These are phyloP conservation scores for Spheniscus mendiculus DNA, from an alignment of 2,113 vertebrate species.

Conservation along the genomic window DNA sequence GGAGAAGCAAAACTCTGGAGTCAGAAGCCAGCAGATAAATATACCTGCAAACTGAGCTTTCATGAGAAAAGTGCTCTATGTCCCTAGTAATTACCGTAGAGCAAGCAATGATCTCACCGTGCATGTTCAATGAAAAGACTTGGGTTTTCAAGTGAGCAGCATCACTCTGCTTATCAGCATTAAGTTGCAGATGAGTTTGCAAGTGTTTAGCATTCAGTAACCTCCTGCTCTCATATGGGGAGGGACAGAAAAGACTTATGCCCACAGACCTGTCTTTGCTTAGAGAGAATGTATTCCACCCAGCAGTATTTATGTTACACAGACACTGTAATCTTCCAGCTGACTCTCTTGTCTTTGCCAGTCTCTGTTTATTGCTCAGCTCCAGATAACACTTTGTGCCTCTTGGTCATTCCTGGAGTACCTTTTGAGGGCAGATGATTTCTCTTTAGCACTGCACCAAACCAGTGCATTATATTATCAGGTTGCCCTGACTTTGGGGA, in stretches of 20 bases:
- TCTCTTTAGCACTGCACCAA: background rate
- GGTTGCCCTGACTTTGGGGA: background rate
- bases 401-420: background rate
- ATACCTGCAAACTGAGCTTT: background rate
- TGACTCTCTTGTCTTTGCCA: background rate
- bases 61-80: background rate
- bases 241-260: background rate
- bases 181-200: background rate
- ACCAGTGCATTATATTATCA: background rate
- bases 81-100: background rate
- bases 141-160: background rate
- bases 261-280: background rate
- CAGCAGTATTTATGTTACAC: background rate
- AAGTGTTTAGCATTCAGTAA: background rate
- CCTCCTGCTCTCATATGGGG: background rate
- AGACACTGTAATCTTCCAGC: background rate
- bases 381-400: background rate
- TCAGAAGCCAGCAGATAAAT: background rate
- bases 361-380: background rate
- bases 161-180: background rate
- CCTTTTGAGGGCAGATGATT: background rate
- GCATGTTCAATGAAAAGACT: background rate
- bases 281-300: background rate
- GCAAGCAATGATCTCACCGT: background rate
- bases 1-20: background rate